Percentiles rank a stretch among this genome's conserved stretches.
Evolutionary conservation across 2,888 invertebrate species (phyloP).

Genomic region (Ornithoptera alexandrae): DNA sequence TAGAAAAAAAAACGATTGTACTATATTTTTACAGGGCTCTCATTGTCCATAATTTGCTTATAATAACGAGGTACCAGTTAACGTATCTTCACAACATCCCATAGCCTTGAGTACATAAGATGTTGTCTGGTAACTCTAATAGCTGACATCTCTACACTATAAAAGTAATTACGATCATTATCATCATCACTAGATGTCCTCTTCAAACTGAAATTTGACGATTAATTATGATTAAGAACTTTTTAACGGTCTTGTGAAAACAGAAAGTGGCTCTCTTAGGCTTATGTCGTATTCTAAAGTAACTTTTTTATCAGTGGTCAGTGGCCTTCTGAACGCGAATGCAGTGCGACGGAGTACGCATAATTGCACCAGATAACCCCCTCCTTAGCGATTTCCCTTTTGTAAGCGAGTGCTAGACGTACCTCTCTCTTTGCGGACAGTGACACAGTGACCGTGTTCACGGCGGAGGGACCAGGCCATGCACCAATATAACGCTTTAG

Average conservation of each 20-base stretch:
- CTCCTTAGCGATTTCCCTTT: conserved; percentile 49
- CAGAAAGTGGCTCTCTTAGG: not conserved
- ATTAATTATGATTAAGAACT: too few species aligned
- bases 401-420: conserved; percentile 43
- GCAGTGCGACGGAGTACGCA: conserved; percentile 38
- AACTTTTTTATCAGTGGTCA: conserved; percentile 34
- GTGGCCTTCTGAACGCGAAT: conserved; percentile 44
- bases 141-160: not conserved
- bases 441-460: conserved; percentile 74
- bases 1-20: too few species aligned
- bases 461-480: conserved; percentile 64
- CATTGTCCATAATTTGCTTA: not conserved
- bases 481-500: conserved; percentile 52
- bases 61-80: not conserved
- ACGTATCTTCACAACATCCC: not conserved
- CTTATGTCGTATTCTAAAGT: conserved; percentile 20
- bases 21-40: not conserved
- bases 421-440: conserved; percentile 73
- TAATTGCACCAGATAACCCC: conserved; percentile 65
- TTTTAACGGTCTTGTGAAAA: too few species aligned
- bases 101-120: not conserved
- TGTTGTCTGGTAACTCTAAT: not conserved
- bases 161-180: too few species aligned
- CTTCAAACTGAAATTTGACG: too few species aligned
- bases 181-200: too few species aligned